Evolutionary conservation across 2,797 vertebrate species (phyloP).

Genomic region (Syngnathus acus): DNA sequence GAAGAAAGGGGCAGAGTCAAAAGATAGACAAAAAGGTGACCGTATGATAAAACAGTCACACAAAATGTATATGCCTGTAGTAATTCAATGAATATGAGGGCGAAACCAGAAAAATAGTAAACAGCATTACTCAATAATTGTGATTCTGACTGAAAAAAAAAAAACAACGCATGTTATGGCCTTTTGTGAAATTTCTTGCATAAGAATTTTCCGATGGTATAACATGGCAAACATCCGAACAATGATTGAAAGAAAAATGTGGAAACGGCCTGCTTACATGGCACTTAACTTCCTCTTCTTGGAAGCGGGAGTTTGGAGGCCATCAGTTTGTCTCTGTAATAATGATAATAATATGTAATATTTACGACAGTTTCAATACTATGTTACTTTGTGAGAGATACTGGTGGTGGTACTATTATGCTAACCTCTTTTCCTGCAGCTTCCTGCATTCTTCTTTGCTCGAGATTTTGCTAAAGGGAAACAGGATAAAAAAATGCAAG

Average conservation of each 20-base stretch:
- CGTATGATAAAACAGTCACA: not conserved
- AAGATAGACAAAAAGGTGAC: not conserved
- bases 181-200: too few relatives aligned
- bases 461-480: conserved; percentile 82
- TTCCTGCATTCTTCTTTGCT: conserved; percentile 77
- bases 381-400: not conserved
- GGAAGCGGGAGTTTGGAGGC: conserved; percentile 70
- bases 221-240: not conserved
- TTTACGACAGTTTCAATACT: not conserved
- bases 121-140: not conserved
- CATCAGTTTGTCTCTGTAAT: conserved; percentile 63
- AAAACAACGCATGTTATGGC: too few relatives aligned
- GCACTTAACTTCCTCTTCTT: conserved; percentile 77
- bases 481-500: not conserved
- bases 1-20: not conserved
- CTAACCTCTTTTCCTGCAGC: conserved; percentile 74
- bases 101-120: not conserved
- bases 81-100: not conserved
- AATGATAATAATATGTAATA: too few relatives aligned
- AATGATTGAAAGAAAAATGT: too few relatives aligned
- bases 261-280: conserved; percentile 51
- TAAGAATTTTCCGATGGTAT: not conserved
- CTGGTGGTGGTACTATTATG: not conserved
- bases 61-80: not conserved
- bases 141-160: too few relatives aligned